These are phyloP conservation scores for Gorsachius magnificus DNA, from an alignment of 2,797 vertebrate species.

Conservation along the genomic window DNA sequence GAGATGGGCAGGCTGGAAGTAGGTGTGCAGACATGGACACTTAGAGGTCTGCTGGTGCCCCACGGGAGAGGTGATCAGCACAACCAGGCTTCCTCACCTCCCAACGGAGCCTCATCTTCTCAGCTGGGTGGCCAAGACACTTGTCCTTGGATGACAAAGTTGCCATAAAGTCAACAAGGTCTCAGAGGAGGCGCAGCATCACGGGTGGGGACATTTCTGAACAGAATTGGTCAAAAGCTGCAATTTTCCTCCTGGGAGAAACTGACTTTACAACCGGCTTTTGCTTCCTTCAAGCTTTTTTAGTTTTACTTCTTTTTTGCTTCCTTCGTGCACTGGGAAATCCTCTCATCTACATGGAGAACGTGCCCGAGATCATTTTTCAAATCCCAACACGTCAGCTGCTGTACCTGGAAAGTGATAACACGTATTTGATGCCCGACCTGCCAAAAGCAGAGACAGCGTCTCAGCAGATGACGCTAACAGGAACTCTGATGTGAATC, in stretches of 20 bases:
- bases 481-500: neutral
- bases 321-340: neutral
- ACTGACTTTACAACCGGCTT: rapidly evolving
- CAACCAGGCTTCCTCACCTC: neutral
- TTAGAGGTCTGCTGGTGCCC: neutral
- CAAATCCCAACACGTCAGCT: rapidly evolving
- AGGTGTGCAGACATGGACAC: neutral
- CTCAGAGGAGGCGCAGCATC: rapidly evolving
- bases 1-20: neutral
- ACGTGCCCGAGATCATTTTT: rapidly evolving
- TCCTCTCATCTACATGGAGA: neutral
- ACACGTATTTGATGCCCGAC: neutral
- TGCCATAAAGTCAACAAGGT: neutral
- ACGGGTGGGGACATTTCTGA: rapidly evolving
- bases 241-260: neutral
- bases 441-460: neutral
- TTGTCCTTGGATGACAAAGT: neutral
- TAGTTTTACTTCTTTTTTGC: neutral
- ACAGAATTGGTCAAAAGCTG: neutral
- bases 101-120: neutral
- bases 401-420: neutral
- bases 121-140: neutral
- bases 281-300: neutral
- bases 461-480: neutral
- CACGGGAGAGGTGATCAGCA: rapidly evolving